Conservation (phyloP, 2,113 vertebrate species). For the Glaucidium brasilianum region DNA sequence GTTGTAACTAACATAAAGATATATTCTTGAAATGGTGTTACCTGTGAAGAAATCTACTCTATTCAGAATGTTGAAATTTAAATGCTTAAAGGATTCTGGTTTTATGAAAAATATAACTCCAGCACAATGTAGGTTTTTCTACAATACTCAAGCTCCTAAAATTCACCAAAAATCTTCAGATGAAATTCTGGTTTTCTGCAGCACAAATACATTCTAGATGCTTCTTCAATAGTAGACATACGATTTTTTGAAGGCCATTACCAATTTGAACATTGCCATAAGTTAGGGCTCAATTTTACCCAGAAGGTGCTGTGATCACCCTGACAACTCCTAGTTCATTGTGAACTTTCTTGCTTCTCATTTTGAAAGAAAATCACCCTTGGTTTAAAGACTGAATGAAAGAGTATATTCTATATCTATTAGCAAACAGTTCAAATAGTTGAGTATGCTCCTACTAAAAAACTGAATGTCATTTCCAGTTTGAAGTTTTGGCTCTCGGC, state of each 20-base stretch:
- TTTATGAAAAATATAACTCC: background rate
- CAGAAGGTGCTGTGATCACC: background rate
- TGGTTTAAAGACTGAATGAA: background rate
- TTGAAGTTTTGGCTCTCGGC: slow-evolving; percentile 10
- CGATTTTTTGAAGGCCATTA: background rate
- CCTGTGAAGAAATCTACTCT: background rate
- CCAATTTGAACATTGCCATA: background rate
- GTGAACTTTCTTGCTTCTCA: background rate
- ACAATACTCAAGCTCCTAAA: background rate
- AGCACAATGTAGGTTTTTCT: background rate
- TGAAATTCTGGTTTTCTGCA: background rate
- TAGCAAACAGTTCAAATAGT: background rate
- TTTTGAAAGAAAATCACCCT: background rate
- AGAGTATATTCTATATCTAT: background rate
- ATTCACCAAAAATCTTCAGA: background rate
- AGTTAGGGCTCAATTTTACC: background rate
- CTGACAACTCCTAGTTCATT: background rate
- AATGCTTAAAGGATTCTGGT: background rate
- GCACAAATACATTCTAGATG: background rate
- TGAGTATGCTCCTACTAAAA: background rate
- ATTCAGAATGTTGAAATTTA: background rate
- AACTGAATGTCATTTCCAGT: background rate
- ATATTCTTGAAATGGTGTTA: background rate
- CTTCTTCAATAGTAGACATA: background rate
- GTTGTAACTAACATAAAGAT: background rate